Percentiles rank a stretch among this genome's conserved stretches.
Evolutionary conservation across 1,140 invertebrate species (phyloP).

Genomic region (Drosophila funebris): DNA sequence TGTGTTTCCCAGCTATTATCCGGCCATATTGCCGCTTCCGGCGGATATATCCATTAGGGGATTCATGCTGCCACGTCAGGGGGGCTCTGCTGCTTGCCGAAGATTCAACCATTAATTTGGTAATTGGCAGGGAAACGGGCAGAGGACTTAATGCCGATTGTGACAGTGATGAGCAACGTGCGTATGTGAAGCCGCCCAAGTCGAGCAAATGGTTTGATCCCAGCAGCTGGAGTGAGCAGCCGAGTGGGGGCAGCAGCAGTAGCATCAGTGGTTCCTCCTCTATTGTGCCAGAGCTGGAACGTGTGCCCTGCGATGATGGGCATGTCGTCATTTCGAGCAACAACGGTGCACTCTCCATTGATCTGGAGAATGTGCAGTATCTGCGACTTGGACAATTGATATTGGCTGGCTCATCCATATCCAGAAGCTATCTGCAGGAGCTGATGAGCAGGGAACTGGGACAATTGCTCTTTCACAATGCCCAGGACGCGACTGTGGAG

Average conservation of each 20-base stretch:
- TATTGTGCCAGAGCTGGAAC: constrained; percentile 62
- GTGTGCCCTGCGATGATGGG: constrained; percentile 77
- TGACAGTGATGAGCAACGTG: constrained; percentile 39
- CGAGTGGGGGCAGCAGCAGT: neutral
- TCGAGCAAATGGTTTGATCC: constrained; percentile 79
- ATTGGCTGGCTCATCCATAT: constrained; percentile 68
- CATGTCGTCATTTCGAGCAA: constrained; percentile 61
- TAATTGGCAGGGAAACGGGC: neutral
- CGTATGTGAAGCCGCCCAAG: constrained; percentile 51
- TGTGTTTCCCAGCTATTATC: constrained; percentile 66
- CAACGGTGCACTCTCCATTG: constrained; percentile 57
- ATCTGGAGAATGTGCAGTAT: constrained; percentile 65
- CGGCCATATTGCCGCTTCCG: constrained; percentile 67
- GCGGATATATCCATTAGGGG: constrained; percentile 48
- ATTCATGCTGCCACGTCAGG: constrained; percentile 61
- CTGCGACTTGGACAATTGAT: constrained; percentile 69
- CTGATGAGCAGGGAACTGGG: constrained; percentile 64
- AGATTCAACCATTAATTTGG: constrained; percentile 60
- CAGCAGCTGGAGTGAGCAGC: constrained; percentile 43
- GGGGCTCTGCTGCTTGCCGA: constrained; percentile 64
- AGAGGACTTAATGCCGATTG: constrained; percentile 24
- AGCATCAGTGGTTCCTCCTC: neutral
- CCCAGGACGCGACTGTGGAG: constrained; percentile 48
- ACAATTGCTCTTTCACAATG: constrained; percentile 65
- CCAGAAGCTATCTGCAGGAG: constrained; percentile 63